Base-by-base conservation (phyloP, 2,888 invertebrate genomes). In the Phaedon cochleariae region DNA sequence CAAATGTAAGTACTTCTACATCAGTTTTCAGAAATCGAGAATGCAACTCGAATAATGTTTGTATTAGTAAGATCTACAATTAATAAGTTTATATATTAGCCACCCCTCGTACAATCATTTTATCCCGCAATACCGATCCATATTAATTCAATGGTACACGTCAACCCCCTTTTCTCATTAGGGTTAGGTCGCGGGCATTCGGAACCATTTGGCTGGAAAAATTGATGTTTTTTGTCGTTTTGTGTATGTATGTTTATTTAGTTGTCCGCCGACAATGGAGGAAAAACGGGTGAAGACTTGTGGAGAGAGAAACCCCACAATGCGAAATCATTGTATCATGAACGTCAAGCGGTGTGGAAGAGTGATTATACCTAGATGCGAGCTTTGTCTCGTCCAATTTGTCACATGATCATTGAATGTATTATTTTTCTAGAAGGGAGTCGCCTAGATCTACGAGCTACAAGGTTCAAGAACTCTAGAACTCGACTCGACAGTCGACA, bases 161-260 rank as follows among this genome's bases (percentile, higher is more conserved):
- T 41, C 15, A 41, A 41, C 41, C 41, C 41, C 57, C 57, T 45
- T 57, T 57, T 45, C 46, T 57, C 57, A 57, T 57, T 57, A 57
- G 10, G 57, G 57, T 41, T 41, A 41, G 41, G 15, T 41, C 41
- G 41, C 15, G 41, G 41, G 41, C 18, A 55, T 62, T 55, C 55
- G 46, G 48, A 37, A 17, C 17, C 55, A 62, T 62, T 62, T 62
- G 55, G 55, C 54, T 55, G 62, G 62, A 62, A 62, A 62, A 62
- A 55, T 49, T 45, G 26, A 62, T 55, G 62, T 46, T 57, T 57
- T 52, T 57, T 46, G 41, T 41, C 41, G 41, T 41, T 41, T 41
- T 41, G 41, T 41, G 41, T 41, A 41, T 41, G 12, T 41, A 41
- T 41, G 41, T 41, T 41, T 41, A 41, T 41, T 41, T 41, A 41